Conservation (phyloP, 2,888 invertebrate genomes). For the Eueremaeus valkanovi region DNA sequence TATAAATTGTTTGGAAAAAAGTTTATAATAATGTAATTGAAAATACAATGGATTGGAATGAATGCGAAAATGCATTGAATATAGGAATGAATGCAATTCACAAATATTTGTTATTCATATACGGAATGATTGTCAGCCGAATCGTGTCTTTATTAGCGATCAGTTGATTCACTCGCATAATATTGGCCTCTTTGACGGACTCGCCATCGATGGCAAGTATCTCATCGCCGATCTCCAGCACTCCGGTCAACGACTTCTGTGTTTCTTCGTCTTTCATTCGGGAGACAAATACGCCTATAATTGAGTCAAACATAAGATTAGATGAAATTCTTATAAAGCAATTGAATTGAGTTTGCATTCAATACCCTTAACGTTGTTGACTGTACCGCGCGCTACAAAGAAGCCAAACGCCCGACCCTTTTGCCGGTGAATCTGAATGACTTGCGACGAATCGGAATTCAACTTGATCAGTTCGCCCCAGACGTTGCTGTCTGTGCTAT, state of each 20-base stretch:
- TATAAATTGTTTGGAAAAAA: too few relatives aligned
- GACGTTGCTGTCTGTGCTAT: background rate
- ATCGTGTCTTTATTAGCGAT: conserved; percentile 50
- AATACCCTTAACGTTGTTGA: conserved; percentile 50
- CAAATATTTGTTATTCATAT: conserved; percentile 43
- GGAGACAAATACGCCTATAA: conserved; percentile 51
- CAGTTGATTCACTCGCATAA: conserved; percentile 51
- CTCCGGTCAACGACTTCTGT: conserved; percentile 50
- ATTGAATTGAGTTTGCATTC: background rate
- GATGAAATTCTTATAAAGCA: background rate
- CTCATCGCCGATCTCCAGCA: conserved; percentile 52
- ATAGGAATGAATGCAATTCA: background rate
- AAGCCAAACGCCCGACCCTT: conserved; percentile 51
- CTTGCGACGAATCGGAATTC: conserved; percentile 51
- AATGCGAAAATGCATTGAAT: too few relatives aligned
- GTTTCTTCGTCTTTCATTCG: conserved; percentile 50
- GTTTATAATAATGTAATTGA: too few relatives aligned
- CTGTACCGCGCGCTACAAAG: conserved; percentile 51
- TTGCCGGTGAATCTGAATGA: conserved; percentile 50
- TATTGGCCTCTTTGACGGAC: conserved; percentile 49
- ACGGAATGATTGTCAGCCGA: conserved; percentile 48
- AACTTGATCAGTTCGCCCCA: conserved; percentile 50
- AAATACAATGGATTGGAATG: too few relatives aligned
- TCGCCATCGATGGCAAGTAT: conserved; percentile 51
- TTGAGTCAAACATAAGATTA: conserved; percentile 37